Base-by-base conservation (phyloP, 2,797 vertebrate species). In the Trachops cirrhosus region DNA sequence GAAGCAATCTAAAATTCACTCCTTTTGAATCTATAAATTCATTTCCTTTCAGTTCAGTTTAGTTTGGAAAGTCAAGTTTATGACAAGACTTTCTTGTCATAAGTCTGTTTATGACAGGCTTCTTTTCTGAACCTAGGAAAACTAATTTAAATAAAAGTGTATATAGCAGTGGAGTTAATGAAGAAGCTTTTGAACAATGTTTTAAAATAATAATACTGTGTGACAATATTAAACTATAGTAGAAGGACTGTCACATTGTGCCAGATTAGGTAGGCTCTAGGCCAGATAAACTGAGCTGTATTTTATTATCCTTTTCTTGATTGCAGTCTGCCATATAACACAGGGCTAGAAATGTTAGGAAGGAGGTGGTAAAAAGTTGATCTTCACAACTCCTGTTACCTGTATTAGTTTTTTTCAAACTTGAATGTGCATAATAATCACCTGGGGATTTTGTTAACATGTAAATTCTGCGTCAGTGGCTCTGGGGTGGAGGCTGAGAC, bases 1-100 rank as follows among this genome's bases (percentile, higher is more conserved):
- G 44, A 96, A 91, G 8, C 9, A 93, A 21, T 74, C 70, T 95
- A 89, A 94, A 96, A 93, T 39, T 54, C 24, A 15, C 6, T 91
- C 26, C 48, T 86, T 50, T 83, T 90, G 46, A 97, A 68, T 87
- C 41, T 92, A 32, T 50, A 79, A 70, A 85, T 91, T 74, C n/a
- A 46, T 86, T 80, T 91, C 48, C 34, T 95, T 94, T 79, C 7
- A 22, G 2, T 62, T 95, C 44, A 71, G 22, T 70, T 29, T 24
- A 52, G 21, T 93, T 92, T 94, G 80, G 85, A 97, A 96, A 95
- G n/a, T 64, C 71, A 94, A 39, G 67, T 87, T 91, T 91, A 24
- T 95, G 48, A 62, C 37, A 82, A 29, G n/a, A n/a, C n/a, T n/a
- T n/a, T n/a, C n/a, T n/a, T n/a, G n/a, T n/a, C n/a, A n/a, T n/a